Evolutionary conservation across 1,140 invertebrate genomes (phyloP).

Genomic region (Heterodera carotae): DNA sequence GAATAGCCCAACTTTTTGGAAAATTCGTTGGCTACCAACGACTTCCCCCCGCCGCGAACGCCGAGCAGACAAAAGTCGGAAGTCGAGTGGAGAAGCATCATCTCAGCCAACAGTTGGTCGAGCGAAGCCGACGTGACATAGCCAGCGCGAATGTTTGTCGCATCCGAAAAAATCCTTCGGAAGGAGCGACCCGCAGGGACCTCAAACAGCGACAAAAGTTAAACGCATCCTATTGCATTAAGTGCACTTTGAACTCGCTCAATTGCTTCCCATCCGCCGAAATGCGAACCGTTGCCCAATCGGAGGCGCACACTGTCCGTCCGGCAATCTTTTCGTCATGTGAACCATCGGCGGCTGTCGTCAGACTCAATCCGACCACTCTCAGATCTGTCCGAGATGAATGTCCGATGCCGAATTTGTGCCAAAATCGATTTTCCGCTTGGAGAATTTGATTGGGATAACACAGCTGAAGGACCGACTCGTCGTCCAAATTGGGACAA

Average conservation of each 20-base stretch:
- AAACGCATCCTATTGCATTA: not conserved
- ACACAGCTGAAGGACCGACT: conserved; percentile 75
- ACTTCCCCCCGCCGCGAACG: conserved; percentile 81
- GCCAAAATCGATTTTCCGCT: conserved; percentile 70
- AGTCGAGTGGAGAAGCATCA: conserved; percentile 77
- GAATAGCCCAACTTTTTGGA: conserved; percentile 77
- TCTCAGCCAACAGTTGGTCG: conserved; percentile 76
- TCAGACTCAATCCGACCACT: not conserved
- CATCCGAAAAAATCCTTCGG: not conserved
- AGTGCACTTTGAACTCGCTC: not conserved
- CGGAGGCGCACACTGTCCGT: too few species aligned
- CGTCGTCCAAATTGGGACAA: conserved; percentile 72
- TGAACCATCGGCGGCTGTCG: too few species aligned
- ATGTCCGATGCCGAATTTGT: conserved; percentile 22
- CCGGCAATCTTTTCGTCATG: not conserved
- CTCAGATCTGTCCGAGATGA: conserved; percentile 1
- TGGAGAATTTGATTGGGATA: conserved; percentile 83
- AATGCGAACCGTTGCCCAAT: not conserved
- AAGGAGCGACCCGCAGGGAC: not conserved
- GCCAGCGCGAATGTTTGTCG: too few species aligned
- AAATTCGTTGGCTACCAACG: conserved; percentile 77
- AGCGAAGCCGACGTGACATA: conserved; percentile 80
- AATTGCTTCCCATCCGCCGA: not conserved
- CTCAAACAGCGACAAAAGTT: not conserved
- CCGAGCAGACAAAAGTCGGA: conserved; percentile 86